These are phyloP conservation scores for Lasioglossum figueresi DNA, from an alignment of 2,888 invertebrate species.

Conservation along the genomic window DNA sequence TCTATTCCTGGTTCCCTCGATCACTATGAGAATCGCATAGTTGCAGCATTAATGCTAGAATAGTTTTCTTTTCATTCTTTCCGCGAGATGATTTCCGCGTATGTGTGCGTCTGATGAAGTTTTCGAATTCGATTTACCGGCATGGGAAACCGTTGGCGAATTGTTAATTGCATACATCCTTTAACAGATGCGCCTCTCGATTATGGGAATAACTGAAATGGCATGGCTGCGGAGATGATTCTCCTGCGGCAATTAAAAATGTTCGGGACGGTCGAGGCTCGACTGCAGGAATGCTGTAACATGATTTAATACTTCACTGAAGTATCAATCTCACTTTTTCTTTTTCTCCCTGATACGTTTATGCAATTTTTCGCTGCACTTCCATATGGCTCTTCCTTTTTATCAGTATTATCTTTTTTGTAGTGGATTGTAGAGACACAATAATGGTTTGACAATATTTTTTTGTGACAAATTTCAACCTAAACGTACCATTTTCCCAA, in stretches of 20 bases:
- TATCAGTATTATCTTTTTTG: neutral
- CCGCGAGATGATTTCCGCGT: neutral
- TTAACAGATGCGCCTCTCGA: constrained; percentile 8
- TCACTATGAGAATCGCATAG: neutral
- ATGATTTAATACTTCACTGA: neutral
- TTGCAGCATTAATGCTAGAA: neutral
- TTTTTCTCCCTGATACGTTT: neutral
- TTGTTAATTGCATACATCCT: constrained; percentile 3
- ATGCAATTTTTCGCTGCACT: neutral
- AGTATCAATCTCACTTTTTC: neutral
- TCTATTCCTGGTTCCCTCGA: constrained; percentile 17
- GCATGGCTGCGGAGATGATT: neutral
- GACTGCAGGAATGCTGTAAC: neutral
- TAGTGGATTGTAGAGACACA: neutral
- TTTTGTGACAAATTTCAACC: too few relatives aligned
- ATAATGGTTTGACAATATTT: neutral
- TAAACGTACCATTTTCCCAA: too few relatives aligned
- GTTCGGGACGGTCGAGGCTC: neutral
- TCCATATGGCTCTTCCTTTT: neutral
- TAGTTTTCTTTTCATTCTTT: neutral
- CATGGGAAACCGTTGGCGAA: neutral
- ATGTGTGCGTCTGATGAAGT: neutral
- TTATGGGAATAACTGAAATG: constrained; percentile 6
- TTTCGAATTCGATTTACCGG: neutral
- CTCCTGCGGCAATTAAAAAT: constrained; percentile 4